Conservation (phyloP, 2,113 vertebrate genomes). For the Oophaga pumilio region DNA sequence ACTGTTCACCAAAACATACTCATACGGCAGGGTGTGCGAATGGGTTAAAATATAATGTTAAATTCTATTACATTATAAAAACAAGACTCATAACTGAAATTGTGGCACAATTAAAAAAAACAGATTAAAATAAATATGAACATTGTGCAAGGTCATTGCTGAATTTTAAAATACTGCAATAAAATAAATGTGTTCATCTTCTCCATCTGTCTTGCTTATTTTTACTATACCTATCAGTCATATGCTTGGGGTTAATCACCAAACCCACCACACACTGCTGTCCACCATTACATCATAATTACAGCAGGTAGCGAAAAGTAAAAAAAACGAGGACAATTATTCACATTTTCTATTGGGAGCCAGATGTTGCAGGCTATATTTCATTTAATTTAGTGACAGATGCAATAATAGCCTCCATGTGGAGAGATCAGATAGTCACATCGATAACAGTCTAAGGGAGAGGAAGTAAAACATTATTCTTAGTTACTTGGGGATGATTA, state of each 20-base stretch:
- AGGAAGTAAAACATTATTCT: slow-evolving; percentile 54
- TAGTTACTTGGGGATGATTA: slow-evolving; percentile 60
- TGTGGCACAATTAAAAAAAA: background rate
- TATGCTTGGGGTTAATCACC: slow-evolving; percentile 88
- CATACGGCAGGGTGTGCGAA: too few species aligned
- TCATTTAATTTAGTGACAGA: slow-evolving; percentile 82
- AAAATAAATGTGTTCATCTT: slow-evolving; percentile 81
- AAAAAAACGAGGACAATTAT: slow-evolving; percentile 74
- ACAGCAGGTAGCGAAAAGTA: slow-evolving; percentile 74
- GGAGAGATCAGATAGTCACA: slow-evolving; percentile 73
- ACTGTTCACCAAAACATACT: too few species aligned
- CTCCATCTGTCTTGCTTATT: slow-evolving; percentile 80
- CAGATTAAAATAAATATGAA: slow-evolving; percentile 34
- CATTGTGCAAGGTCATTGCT: slow-evolving; percentile 83
- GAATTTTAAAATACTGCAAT: slow-evolving; percentile 78
- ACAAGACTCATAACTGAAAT: slow-evolving; percentile 21
- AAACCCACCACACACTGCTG: slow-evolving; percentile 82
- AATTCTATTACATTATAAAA: background rate
- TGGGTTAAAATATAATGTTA: background rate
- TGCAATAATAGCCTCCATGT: slow-evolving; percentile 76
- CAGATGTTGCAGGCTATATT: slow-evolving; percentile 85
- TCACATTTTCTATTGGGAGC: slow-evolving; percentile 70
- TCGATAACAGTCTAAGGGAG: slow-evolving; percentile 67
- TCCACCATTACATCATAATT: slow-evolving; percentile 90
- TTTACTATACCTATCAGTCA: slow-evolving; percentile 86